Percentiles rank a stretch among this genome's conserved stretches.
These are phyloP conservation scores for Acipenser ruthenus DNA, from an alignment of 2,797 vertebrate species.

Conservation along the genomic window DNA sequence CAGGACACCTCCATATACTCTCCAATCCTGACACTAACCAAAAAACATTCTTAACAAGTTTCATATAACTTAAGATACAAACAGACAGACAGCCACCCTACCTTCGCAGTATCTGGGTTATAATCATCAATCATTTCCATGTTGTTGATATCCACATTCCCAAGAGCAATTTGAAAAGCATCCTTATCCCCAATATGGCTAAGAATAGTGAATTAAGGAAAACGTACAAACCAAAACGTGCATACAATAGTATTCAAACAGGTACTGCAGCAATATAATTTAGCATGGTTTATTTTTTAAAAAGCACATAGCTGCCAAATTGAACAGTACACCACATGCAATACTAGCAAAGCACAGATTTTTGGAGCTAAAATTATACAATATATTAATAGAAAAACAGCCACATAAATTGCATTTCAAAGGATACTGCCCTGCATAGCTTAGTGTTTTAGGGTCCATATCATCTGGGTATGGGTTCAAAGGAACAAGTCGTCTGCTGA, in stretches of 20 bases:
- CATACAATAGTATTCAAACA: background rate
- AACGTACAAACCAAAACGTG: constrained; percentile 6
- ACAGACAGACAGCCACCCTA: constrained; percentile 20
- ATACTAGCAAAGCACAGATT: background rate
- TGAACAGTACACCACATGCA: constrained; percentile 1
- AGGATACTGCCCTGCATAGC: constrained; percentile 92
- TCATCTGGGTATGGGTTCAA: constrained; percentile 77
- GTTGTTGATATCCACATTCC: constrained; percentile 81
- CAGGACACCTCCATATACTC: background rate
- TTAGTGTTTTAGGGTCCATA: constrained; percentile 61
- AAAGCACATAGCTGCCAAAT: too few species aligned
- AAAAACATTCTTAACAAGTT: background rate
- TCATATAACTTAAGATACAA: background rate
- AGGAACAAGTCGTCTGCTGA: constrained; percentile 75
- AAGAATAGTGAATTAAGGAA: constrained; percentile 36
- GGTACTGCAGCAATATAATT: background rate
- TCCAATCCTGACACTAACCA: background rate
- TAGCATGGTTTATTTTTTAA: too few species aligned
- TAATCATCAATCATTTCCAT: constrained; percentile 78
- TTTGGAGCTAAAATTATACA: too few species aligned
- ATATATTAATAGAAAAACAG: too few species aligned
- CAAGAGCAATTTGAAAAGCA: constrained; percentile 85
- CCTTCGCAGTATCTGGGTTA: constrained; percentile 58
- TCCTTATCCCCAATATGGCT: constrained; percentile 75
- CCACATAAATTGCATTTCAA: constrained; percentile 17